phyloP scores from a whole-genome alignment of 30 jellyfish, hydroid and myxozoan genomes.

The Nemopilema nomurai region DNA sequence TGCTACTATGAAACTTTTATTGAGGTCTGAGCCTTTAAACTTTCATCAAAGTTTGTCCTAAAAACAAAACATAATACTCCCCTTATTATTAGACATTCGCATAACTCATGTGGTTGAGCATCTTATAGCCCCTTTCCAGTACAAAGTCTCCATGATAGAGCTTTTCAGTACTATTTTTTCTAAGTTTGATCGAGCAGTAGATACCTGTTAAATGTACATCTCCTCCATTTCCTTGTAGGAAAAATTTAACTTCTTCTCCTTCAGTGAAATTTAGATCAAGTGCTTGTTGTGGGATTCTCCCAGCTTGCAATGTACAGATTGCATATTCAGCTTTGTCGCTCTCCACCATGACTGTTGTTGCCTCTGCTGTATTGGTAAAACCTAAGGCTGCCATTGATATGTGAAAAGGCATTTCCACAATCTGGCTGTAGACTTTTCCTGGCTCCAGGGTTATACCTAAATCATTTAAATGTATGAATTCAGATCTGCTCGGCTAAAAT shows the following conservation, averaged over 20 bases:
- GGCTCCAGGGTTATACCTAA: constrained; percentile 86
- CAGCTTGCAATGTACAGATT: constrained; percentile 90
- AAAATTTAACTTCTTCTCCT: constrained; percentile 93
- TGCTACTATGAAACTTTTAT: too few relatives aligned
- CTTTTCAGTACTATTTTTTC: too few relatives aligned
- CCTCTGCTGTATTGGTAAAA: constrained; percentile 53
- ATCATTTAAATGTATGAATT: too few relatives aligned
- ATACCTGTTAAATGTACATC: constrained; percentile 95
- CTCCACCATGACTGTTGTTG: constrained; percentile 85
- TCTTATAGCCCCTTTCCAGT: too few relatives aligned
- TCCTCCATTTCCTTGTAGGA: constrained; percentile 84
- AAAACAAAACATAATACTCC: too few relatives aligned
- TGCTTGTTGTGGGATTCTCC: constrained; percentile 80
- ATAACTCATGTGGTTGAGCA: too few relatives aligned
- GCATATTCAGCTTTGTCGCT: constrained; percentile 76
- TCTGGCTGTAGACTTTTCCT: constrained; percentile 92
- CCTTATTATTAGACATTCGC: too few relatives aligned
- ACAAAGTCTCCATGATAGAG: too few relatives aligned
- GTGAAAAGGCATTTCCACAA: constrained; percentile 88
- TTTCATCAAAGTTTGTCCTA: too few relatives aligned
- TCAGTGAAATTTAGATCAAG: constrained; percentile 87
- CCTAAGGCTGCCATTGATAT: constrained; percentile 98
- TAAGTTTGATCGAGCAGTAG: neutral
- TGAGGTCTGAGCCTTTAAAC: too few relatives aligned
- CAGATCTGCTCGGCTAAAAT: too few relatives aligned